Conservation (phyloP, 2,113 vertebrate species). For the Willisornis vidua region DNA sequence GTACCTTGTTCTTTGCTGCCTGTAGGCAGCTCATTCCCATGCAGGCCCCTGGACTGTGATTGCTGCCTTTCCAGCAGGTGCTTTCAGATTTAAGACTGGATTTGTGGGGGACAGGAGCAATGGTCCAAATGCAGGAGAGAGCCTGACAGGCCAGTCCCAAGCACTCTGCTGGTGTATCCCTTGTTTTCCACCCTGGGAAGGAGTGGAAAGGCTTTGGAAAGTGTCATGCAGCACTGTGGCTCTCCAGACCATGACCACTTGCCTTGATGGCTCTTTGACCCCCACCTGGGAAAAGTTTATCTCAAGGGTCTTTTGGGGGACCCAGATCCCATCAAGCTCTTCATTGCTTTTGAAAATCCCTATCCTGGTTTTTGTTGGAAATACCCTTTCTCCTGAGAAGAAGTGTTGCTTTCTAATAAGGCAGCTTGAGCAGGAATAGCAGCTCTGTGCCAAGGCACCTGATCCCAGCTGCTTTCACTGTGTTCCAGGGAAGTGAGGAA, state of each 20-base stretch:
- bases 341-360: neutral
- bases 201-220: neutral
- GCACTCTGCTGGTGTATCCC: accelerated
- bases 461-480: neutral
- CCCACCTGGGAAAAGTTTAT: neutral
- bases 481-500: neutral
- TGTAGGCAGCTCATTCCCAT: neutral
- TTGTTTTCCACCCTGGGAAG: neutral
- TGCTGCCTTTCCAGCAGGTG: neutral
- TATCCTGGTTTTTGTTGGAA: neutral
- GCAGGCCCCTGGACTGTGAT: neutral
- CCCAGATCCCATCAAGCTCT: neutral
- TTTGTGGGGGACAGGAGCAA: neutral
- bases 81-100: neutral
- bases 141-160: too few species aligned
- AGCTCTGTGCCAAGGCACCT: neutral
- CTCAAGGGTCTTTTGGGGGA: neutral
- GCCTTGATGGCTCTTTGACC: neutral
- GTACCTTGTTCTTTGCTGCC: neutral
- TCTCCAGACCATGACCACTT: neutral
- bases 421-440: neutral
- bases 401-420: neutral
- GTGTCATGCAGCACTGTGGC: neutral
- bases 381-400: neutral
- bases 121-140: neutral